Conservation (phyloP, 1,140 invertebrate species). For the Cyrtorhinus lividipennis region DNA sequence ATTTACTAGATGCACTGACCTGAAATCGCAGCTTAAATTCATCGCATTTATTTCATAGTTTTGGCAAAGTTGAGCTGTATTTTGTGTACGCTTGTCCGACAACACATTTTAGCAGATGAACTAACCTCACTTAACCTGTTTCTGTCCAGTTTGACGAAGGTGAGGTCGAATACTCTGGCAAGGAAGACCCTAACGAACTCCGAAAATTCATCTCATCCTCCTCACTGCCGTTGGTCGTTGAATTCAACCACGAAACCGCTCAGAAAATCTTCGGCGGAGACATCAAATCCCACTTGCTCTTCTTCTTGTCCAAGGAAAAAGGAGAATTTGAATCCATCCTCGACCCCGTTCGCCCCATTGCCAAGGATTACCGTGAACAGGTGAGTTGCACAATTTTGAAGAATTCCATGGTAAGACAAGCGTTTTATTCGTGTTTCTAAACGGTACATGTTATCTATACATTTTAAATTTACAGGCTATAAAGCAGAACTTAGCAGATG, state of each 20-base stretch:
- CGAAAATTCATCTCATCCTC: slow-evolving; percentile 74
- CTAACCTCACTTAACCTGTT: no score
- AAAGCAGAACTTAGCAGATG: no score
- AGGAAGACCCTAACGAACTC: slow-evolving; percentile 34
- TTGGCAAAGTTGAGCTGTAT: no score
- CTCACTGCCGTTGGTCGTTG: slow-evolving; percentile 82
- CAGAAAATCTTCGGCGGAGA: slow-evolving; percentile 97
- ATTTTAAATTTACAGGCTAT: no score
- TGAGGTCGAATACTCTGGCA: slow-evolving; percentile 58
- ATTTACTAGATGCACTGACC: no score
- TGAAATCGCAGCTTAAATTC: no score
- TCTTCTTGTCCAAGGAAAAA: slow-evolving; percentile 85
- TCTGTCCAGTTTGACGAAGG: slow-evolving; percentile 91
- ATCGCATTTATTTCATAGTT: no score
- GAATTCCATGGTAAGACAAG: no score
- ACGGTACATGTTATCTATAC: no score
- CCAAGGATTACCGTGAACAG: slow-evolving; percentile 78
- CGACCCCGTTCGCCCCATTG: slow-evolving; percentile 59
- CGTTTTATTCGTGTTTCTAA: no score
- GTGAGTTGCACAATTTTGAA: slow-evolving; percentile 38
- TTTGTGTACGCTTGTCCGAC: no score
- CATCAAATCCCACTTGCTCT: slow-evolving; percentile 86
- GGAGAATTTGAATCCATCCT: slow-evolving; percentile 67
- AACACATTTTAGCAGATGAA: no score
- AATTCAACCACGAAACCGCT: slow-evolving; percentile 96